These are phyloP conservation scores for Amblyteles armatorius DNA, from an alignment of 2,888 invertebrate species.

Conservation along the genomic window DNA sequence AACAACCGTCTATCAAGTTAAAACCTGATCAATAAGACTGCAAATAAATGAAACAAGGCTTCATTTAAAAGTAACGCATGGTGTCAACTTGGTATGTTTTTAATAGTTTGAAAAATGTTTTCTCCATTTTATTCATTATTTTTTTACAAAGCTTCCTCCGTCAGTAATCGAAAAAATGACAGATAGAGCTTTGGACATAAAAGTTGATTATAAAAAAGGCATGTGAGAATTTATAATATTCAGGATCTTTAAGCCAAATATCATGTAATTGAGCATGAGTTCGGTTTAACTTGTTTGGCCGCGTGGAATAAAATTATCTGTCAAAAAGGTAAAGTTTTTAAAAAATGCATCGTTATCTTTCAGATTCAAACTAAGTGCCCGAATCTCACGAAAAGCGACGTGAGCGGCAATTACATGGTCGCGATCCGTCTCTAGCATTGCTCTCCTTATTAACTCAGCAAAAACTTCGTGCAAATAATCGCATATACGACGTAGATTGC, in stretches of 20 bases:
- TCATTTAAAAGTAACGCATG: too few species aligned
- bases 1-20: too few species aligned
- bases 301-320: neutral
- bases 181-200: too few species aligned
- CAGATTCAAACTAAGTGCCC: neutral
- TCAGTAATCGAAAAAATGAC: too few species aligned
- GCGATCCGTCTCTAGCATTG: neutral
- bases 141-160: too few species aligned
- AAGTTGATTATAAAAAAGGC: too few species aligned
- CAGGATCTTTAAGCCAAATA: neutral
- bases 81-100: too few species aligned
- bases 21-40: too few species aligned
- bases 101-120: too few species aligned
- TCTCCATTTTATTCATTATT: too few species aligned
- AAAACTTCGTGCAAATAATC: constrained; percentile 14
- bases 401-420: neutral
- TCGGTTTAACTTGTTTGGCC: neutral
- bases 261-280: neutral
- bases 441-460: neutral
- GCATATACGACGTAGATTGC: constrained; percentile 21
- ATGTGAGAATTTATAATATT: too few species aligned
- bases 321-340: neutral
- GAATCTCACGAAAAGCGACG: neutral
- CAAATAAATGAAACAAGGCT: too few species aligned
- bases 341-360: neutral